Conservation (phyloP, 2,113 vertebrate species). For the Circaetus cinerascens region DNA sequence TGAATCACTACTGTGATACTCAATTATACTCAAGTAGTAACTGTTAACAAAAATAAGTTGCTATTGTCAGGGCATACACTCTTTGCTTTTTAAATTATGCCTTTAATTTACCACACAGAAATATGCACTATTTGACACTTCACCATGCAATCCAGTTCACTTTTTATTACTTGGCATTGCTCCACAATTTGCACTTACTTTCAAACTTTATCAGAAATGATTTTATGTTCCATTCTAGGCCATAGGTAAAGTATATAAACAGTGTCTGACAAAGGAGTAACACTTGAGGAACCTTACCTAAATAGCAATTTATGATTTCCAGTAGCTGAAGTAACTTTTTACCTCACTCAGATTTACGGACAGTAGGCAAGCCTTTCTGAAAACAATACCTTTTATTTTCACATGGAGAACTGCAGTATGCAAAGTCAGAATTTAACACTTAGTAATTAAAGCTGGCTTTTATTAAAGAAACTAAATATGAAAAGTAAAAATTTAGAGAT, state of each 20-base stretch:
- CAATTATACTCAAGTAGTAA: not conserved
- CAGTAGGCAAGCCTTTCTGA: not conserved
- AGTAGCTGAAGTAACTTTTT: not conserved
- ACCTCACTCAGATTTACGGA: not conserved
- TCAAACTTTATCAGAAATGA: not conserved
- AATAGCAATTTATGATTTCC: not conserved
- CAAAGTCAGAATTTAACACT: not conserved
- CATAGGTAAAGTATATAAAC: not conserved
- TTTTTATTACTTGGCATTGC: not conserved
- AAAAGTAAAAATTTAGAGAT: not conserved
- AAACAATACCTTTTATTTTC: not conserved
- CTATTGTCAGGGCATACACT: not conserved
- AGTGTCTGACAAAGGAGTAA: not conserved
- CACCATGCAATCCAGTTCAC: not conserved
- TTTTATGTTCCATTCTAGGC: not conserved
- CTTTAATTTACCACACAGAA: not conserved
- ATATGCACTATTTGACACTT: not conserved
- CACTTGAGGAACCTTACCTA: not conserved
- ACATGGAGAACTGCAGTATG: not conserved
- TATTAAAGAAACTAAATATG: not conserved
- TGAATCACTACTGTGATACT: not conserved
- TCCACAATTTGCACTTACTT: not conserved
- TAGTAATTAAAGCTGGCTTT: not conserved
- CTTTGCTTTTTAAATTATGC: not conserved
- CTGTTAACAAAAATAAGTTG: not conserved